Conservation (phyloP, 2,797 vertebrate species). For the Luscinia megarhynchos region DNA sequence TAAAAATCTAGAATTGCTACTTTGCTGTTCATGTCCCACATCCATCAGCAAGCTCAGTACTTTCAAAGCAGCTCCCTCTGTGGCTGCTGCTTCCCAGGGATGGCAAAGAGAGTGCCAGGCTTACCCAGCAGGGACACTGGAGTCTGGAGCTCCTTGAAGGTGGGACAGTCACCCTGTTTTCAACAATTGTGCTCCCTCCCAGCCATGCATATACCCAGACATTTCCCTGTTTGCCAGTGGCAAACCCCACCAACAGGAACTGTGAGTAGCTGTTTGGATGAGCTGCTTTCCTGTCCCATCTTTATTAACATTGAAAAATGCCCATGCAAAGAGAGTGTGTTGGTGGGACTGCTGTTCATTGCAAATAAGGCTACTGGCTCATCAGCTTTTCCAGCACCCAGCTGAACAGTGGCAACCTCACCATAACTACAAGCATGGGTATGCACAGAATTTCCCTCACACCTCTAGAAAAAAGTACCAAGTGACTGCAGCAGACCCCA, state of each 20-base stretch:
- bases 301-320: neutral
- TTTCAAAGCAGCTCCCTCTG: neutral
- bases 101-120: neutral
- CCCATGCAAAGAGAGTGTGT: neutral
- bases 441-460: neutral
- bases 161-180: neutral
- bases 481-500: neutral
- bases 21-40: neutral
- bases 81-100: neutral
- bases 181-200: neutral
- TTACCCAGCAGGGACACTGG: neutral
- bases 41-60: conserved; percentile 11
- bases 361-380: neutral
- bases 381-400: neutral
- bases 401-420: neutral
- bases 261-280: neutral
- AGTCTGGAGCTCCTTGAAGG: neutral
- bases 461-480: neutral
- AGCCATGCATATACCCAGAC: neutral
- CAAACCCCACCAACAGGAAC: neutral
- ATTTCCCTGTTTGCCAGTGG: neutral
- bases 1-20: neutral
- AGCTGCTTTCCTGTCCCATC: neutral
- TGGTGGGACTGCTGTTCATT: neutral
- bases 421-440: neutral